phyloP scores from a whole-genome alignment of 1,140 invertebrate species.

The Physella acuta region DNA sequence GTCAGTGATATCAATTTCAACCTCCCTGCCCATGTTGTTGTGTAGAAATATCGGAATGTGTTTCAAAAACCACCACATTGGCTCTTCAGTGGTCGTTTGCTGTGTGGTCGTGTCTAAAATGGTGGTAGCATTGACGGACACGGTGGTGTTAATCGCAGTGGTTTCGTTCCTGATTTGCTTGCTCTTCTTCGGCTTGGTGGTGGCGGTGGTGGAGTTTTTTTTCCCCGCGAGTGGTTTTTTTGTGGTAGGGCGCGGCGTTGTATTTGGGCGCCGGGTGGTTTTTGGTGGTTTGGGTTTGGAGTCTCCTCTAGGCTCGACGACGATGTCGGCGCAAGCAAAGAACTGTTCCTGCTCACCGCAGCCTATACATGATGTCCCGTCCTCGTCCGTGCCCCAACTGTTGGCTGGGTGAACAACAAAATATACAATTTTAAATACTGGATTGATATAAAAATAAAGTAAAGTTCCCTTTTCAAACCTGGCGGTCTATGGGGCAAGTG shows the following conservation, averaged over 20 bases:
- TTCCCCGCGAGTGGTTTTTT: neutral
- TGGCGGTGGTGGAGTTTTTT: neutral
- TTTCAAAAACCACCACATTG: neutral
- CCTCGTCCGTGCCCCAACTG: conserved; percentile 33
- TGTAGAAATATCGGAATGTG: neutral
- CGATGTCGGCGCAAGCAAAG: conserved; percentile 69
- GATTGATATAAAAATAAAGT: too few species aligned
- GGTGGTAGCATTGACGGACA: neutral
- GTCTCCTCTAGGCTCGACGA: conserved; percentile 54
- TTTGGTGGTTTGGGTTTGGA: neutral
- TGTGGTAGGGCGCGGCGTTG: neutral
- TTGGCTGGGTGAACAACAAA: conserved; percentile 27
- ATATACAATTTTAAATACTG: neutral
- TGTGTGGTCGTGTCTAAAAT: neutral
- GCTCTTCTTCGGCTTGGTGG: too few species aligned
- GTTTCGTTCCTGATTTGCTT: too few species aligned
- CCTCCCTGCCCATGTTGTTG: too few species aligned
- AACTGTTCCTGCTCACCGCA: conserved; percentile 66
- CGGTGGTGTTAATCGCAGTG: neutral
- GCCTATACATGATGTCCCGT: conserved; percentile 42
- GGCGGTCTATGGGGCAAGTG: too few species aligned
- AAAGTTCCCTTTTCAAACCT: too few species aligned
- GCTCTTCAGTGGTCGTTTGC: neutral
- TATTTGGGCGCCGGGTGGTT: neutral
- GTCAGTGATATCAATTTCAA: too few species aligned